These are phyloP conservation scores for Dicaeum eximium DNA, from an alignment of 2,113 vertebrate species.

Conservation along the genomic window DNA sequence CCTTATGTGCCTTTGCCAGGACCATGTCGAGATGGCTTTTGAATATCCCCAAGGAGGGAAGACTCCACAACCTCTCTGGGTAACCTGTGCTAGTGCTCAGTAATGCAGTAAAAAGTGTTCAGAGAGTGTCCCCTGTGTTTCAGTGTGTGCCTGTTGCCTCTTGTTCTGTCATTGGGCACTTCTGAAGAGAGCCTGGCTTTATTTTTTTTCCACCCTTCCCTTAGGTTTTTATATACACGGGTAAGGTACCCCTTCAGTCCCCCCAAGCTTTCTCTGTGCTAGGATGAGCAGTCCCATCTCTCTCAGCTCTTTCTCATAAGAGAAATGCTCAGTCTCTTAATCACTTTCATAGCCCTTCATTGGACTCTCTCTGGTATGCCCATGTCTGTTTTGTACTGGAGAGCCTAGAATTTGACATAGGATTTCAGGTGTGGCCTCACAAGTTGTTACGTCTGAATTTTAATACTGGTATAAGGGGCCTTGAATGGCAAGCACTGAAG, in stretches of 20 bases:
- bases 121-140: not conserved
- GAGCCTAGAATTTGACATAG: not conserved
- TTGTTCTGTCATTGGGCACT: not conserved
- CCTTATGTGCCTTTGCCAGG: not conserved
- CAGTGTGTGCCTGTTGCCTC: not conserved
- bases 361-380: not conserved
- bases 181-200: not conserved
- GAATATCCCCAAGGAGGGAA: not conserved
- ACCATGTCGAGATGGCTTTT: not conserved
- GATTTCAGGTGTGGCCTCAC: not conserved
- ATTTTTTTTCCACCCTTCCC: not conserved
- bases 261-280: not conserved
- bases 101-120: not conserved
- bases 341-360: not conserved
- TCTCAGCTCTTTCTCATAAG: not conserved
- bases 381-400: not conserved
- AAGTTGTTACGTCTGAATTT: not conserved
- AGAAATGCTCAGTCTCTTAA: not conserved
- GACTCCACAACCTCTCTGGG: not conserved
- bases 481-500: not conserved
- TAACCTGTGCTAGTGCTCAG: not conserved
- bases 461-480: not conserved
- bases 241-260: not conserved
- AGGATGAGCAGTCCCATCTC: not conserved
- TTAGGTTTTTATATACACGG: not conserved